These are phyloP conservation scores for Balearica regulorum DNA, from an alignment of 2,797 vertebrate genomes.

Conservation along the genomic window DNA sequence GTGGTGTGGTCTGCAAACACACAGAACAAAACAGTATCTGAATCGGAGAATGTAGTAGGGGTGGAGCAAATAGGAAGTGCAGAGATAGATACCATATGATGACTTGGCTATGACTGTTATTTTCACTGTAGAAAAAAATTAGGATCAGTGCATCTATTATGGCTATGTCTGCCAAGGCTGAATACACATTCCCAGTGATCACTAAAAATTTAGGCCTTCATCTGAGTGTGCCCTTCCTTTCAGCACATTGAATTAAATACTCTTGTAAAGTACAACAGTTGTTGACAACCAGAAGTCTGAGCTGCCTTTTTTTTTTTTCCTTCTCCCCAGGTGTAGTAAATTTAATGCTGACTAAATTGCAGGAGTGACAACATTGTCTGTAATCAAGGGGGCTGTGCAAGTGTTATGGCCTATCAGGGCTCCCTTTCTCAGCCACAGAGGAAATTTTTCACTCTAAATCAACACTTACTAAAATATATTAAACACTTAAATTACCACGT, in stretches of 20 bases:
- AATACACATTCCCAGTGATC: not conserved
- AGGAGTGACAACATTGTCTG: rapidly evolving
- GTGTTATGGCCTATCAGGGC: not conserved
- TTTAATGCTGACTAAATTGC: not conserved
- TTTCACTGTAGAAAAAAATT: not conserved
- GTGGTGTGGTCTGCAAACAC: not conserved
- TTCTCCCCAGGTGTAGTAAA: not conserved
- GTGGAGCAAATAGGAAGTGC: not conserved
- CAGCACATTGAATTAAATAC: not conserved
- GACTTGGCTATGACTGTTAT: not conserved
- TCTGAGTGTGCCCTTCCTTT: not conserved
- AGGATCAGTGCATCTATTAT: not conserved
- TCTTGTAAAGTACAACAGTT: not conserved
- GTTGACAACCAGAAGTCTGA: not conserved
- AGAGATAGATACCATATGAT: not conserved
- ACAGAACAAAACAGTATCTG: not conserved
- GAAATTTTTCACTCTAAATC: not conserved
- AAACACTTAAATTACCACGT: not conserved
- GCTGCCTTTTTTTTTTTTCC: not conserved
- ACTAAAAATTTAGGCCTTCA: not conserved
- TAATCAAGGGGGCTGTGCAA: not conserved
- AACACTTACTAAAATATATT: not conserved
- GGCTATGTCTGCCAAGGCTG: not conserved
- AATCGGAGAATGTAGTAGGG: no score
- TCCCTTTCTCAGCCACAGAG: not conserved